Conservation (phyloP, 1,140 invertebrate genomes). For the Drosophila takahashii region DNA sequence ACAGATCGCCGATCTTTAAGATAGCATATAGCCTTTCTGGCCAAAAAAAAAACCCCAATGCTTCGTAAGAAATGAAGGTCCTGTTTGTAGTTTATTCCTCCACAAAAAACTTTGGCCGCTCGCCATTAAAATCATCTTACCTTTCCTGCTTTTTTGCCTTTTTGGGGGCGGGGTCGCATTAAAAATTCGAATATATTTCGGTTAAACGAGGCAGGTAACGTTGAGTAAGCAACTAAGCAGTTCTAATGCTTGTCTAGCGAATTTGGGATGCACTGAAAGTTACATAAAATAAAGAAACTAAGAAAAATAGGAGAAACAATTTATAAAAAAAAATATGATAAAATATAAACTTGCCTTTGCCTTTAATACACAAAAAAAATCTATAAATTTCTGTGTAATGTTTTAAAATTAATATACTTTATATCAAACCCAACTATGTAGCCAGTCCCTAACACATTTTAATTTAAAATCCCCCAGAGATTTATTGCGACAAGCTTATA, state of each 20-base stretch:
- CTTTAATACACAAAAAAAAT: too few species aligned
- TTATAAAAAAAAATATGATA: too few species aligned
- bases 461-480: background rate
- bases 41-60: too few species aligned
- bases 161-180: slow-evolving; percentile 42
- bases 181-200: slow-evolving; percentile 57
- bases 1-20: too few species aligned
- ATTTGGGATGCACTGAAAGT: slow-evolving; percentile 20
- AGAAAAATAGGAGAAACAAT: too few species aligned
- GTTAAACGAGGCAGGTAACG: slow-evolving; percentile 44
- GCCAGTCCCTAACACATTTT: background rate
- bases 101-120: background rate
- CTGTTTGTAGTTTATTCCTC: too few species aligned
- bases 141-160: slow-evolving; percentile 19
- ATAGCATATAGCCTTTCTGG: too few species aligned
- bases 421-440: background rate
- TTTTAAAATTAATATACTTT: too few species aligned
- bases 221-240: slow-evolving; percentile 22
- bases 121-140: slow-evolving; percentile 27
- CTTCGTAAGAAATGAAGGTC: too few species aligned
- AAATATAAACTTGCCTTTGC: too few species aligned
- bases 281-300: too few species aligned
- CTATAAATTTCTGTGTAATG: too few species aligned
- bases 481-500: background rate
- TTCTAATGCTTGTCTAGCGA: slow-evolving; percentile 1